These are phyloP conservation scores for Meiosimyza platycephala DNA, from an alignment of 2,888 invertebrate species.

Conservation along the genomic window DNA sequence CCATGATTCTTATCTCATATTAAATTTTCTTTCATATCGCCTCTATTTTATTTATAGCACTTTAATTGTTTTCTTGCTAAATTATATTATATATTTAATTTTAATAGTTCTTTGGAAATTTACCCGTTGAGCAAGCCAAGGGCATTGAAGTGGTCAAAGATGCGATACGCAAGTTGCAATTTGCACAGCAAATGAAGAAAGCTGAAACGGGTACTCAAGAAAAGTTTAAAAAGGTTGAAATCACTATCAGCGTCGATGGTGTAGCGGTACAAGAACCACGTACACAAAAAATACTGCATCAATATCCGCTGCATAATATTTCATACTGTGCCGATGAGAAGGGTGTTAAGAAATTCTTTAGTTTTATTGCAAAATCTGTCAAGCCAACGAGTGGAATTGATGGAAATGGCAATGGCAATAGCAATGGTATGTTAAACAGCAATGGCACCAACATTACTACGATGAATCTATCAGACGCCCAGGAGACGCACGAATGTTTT, in stretches of 20 bases:
- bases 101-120: constrained; percentile 90
- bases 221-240: constrained; percentile 91
- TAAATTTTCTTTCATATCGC: neutral
- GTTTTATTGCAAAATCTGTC: constrained; percentile 66
- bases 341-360: constrained; percentile 95
- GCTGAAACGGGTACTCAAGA: constrained; percentile 83
- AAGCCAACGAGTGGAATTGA: constrained; percentile 47
- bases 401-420: constrained; percentile 41
- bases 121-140: constrained; percentile 95
- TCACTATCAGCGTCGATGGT: constrained; percentile 97
- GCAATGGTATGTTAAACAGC: constrained; percentile 47
- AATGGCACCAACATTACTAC: constrained; percentile 14
- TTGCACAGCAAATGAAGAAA: constrained; percentile 91
- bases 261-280: constrained; percentile 88
- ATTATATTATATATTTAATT: constrained; percentile 18
- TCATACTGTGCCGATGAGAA: constrained; percentile 99
- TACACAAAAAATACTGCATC: constrained; percentile 86
- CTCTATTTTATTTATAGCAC: neutral
- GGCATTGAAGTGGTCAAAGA: constrained; percentile 98
- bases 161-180: constrained; percentile 94
- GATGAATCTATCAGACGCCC: constrained; percentile 62
- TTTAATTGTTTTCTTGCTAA: neutral
- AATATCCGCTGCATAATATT: constrained; percentile 96
- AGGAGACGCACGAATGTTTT: constrained; percentile 92
- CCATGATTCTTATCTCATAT: too few relatives aligned